Evolutionary conservation across 2,888 invertebrate species (phyloP).

Genomic region (Abrostola triplasia): DNA sequence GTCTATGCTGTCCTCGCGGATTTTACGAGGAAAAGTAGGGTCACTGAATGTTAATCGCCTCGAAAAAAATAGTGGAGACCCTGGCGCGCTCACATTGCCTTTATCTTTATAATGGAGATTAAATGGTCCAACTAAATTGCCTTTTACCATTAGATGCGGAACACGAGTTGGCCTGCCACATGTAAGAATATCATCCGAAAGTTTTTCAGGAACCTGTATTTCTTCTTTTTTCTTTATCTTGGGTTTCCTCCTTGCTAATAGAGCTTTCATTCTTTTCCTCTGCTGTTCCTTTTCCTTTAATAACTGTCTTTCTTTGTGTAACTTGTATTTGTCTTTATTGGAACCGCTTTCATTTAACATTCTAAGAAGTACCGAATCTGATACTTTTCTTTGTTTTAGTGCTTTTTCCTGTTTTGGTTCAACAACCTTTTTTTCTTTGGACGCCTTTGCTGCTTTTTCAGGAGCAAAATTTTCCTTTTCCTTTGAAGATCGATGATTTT

Average conservation of each 20-base stretch:
- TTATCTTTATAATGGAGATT: conserved; percentile 27
- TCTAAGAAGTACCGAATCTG: background rate
- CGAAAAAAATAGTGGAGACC: conserved; percentile 46
- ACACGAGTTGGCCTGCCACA: background rate
- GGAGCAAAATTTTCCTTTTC: conserved; percentile 6
- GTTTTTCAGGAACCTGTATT: background rate
- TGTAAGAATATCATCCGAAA: background rate
- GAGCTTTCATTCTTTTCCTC: background rate
- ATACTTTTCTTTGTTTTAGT: background rate
- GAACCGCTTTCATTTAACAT: background rate
- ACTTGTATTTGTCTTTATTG: background rate
- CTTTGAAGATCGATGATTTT: conserved; percentile 1
- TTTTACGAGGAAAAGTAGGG: background rate
- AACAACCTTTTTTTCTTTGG: background rate
- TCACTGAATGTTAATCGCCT: background rate
- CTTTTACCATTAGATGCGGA: conserved; percentile 53
- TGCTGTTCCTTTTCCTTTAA: conserved; percentile 5
- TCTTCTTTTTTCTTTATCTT: background rate
- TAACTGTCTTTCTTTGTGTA: conserved; percentile 4
- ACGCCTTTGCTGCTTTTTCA: background rate
- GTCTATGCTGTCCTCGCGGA: background rate
- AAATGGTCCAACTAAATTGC: conserved; percentile 48
- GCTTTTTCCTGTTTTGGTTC: background rate
- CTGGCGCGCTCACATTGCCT: background rate
- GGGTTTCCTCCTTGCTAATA: background rate